Base-by-base conservation (phyloP, 2,797 vertebrate species). In the Alosa sapidissima region DNA sequence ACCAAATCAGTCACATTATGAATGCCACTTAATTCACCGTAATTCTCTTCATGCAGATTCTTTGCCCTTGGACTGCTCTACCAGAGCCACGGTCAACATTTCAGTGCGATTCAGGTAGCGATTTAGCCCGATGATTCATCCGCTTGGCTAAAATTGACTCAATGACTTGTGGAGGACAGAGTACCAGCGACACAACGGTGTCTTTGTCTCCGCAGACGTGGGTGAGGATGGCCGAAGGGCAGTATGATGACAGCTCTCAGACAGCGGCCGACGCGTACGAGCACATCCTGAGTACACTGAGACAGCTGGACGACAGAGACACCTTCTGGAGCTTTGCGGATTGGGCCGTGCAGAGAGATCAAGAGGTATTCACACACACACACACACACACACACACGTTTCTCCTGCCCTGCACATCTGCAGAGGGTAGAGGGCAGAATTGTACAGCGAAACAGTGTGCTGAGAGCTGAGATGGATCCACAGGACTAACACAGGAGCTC, bases 41-140 rank as follows among this genome's bases (percentile, higher is more conserved):
- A 13, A 14, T 52, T 21, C 54, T 58, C 19, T 21, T 28, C 58
- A 62, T 81, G 85, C 82, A 95, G 94, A 85, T 95, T 86, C 85
- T 95, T 94, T 88, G 90, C 93, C 3, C 85, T 94, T 68, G 95
- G 95, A 24, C 88, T 83, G 82, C 93, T 96, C 49, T 93, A 93
- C 82, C 85, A 93, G 90, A 94, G 89, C 83, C 92, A 94, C 1
- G 89, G 92, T 45, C 87, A 90, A 52, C 82, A 90, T 52, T 83
- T 60, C 1, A 88, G 93, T 36, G 94, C 93, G 85, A 81, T 95
- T 47, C 68, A 95, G 93, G 93, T 95, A 89, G 19, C 33, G 36
- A 16, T 33, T 41, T 9, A 72, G 28, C 28, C 13, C 33, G n/a
- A n/a, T 58, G 55, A 58, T 21, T 58, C 55, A 21, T 65, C 33